Evolutionary conservation across 1,140 invertebrate genomes (phyloP), one percentile per base, ranked within the genome.

Genomic region (Diorhabda sublineata): DNA sequence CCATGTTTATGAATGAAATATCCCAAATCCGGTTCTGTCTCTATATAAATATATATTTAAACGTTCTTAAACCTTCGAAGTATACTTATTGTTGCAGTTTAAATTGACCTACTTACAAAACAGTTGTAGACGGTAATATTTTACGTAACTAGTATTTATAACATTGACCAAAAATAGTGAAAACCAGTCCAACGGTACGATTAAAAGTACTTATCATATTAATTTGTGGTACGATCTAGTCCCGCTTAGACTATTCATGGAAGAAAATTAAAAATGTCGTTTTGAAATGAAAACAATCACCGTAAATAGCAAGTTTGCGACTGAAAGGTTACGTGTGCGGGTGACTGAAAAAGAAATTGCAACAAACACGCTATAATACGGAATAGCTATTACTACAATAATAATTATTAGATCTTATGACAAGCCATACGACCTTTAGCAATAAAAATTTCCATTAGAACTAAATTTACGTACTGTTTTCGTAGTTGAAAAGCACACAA

Each of bases 121-220:
- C 47, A 2, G 47, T 52, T n/a, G 47, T 52, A 52, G 47, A 52
- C 47, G 47, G 47, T n/a, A 52, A 52, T 52, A 2, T 3, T 52
- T 52, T 52, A 52, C 47, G 47, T 52, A 52, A 52, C 47, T n/a
- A 6, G 47, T 52, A 52, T 52, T 52, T 52, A 52, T 52, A 52
- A 52, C n/a, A 52, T 52, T 52, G 47, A 52, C 47, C 47, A 52
- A 52, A 52, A 52, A 52, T 52, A 52, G 47, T 52, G 47, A 52
- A 52, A 52, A 52, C 47, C 6, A 52, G 47, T 52, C 47, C 47
- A 52, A 52, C n/a, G n/a, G 47, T n/a, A 52, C 47, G 47, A 52
- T n/a, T 52, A 52, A 52, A 52, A 52, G 47, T 52, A 52, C 47
- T n/a, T 8, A 52, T 52, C 47, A 52, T 8, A 52, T 52, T 3